Conservation (phyloP, 2,797 vertebrate genomes). For the Oreochromis mossambicus region DNA sequence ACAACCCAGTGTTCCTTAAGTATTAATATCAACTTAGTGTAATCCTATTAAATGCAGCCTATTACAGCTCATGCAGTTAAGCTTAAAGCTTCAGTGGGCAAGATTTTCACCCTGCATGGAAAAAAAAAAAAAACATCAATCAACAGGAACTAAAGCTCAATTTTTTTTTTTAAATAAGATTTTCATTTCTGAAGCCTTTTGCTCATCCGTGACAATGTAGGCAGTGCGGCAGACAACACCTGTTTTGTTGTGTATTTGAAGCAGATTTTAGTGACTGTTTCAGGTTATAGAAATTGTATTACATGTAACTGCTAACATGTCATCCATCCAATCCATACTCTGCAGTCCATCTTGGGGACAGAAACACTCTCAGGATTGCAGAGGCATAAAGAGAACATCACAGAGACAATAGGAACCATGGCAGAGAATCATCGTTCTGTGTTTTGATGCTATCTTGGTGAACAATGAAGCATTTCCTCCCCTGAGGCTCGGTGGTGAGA, state of each 20-base stretch:
- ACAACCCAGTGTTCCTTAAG: background rate
- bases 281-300: background rate
- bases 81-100: background rate
- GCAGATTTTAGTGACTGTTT: background rate
- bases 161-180: background rate
- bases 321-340: background rate
- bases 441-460: slow-evolving; percentile 49
- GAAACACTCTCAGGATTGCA: background rate
- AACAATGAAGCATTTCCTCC: slow-evolving; percentile 39
- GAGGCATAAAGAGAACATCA: slow-evolving; percentile 36
- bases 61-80: background rate
- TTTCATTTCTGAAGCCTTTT: background rate
- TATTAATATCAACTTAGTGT: background rate
- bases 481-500: slow-evolving; percentile 10
- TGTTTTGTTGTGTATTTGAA: background rate
- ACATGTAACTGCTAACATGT: background rate
- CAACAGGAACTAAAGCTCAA: background rate
- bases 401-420: slow-evolving; percentile 36
- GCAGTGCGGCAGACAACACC: background rate
- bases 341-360: background rate
- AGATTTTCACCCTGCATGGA: background rate
- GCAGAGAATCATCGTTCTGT: slow-evolving; percentile 36
- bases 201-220: background rate
- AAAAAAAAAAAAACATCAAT: background rate
- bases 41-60: slow-evolving; percentile 6